Evolutionary conservation across 2,797 vertebrate species (phyloP).

Genomic region (Anguilla pacifica): DNA sequence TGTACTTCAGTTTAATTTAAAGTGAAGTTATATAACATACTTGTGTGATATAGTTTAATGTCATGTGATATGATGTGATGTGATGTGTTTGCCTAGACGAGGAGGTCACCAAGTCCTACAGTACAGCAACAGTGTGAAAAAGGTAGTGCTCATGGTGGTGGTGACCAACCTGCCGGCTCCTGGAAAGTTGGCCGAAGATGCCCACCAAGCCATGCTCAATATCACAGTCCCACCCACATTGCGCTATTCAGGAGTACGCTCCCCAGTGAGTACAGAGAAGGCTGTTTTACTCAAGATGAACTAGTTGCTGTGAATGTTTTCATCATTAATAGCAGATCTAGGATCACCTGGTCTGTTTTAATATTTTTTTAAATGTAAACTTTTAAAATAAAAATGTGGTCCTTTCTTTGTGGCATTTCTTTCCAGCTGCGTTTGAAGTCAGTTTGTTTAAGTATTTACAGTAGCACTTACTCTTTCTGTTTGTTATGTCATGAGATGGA

Average conservation of each 20-base stretch:
- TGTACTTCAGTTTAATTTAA: neutral
- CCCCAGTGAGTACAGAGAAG: slow-evolving; percentile 63
- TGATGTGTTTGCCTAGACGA: slow-evolving; percentile 53
- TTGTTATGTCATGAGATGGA: neutral
- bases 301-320: neutral
- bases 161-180: slow-evolving; percentile 75
- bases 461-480: neutral
- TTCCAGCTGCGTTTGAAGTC: neutral
- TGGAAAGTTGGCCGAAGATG: slow-evolving; percentile 79
- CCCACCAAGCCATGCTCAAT: slow-evolving; percentile 86
- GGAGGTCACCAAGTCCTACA: slow-evolving; percentile 74
- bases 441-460: neutral
- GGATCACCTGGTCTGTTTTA: neutral
- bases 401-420: too few relatives aligned
- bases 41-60: neutral
- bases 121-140: slow-evolving; percentile 75
- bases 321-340: neutral
- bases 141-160: slow-evolving; percentile 73
- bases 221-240: slow-evolving; percentile 75
- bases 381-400: too few relatives aligned
- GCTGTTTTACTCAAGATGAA: neutral
- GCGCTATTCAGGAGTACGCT: slow-evolving; percentile 69
- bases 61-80: neutral
- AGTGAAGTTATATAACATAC: neutral
- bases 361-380: too few relatives aligned